A percentile compares a stretch with the other conserved stretches of the same genome.
phyloP scores from a whole-genome alignment of 2,888 invertebrate species.

The Nephrotoma appendiculata region DNA sequence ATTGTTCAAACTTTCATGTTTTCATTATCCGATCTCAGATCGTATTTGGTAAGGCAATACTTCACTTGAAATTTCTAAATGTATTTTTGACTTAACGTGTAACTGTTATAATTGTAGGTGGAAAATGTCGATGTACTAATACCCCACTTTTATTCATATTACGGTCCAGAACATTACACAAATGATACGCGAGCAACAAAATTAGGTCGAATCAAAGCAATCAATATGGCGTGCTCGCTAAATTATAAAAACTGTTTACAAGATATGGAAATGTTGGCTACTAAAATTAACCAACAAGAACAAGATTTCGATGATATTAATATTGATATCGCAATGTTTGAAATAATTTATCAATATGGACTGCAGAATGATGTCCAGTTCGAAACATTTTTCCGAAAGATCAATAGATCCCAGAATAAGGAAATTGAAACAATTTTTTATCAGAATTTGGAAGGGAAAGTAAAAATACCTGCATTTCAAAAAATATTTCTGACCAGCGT shows the following conservation, averaged over 20 bases:
- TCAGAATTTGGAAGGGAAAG: neutral
- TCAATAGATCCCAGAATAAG: neutral
- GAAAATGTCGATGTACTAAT: neutral
- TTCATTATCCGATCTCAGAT: neutral
- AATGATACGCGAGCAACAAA: neutral
- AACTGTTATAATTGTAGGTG: neutral
- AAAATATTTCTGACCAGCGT: neutral
- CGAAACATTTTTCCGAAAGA: neutral
- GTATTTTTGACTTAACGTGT: neutral
- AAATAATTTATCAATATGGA: neutral
- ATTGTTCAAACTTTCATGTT: neutral
- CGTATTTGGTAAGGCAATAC: neutral
- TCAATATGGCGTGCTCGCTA: neutral
- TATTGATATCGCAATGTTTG: neutral
- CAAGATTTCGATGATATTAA: neutral
- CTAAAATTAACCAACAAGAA: neutral
- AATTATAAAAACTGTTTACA: neutral
- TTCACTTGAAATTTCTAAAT: neutral
- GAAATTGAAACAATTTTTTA: neutral
- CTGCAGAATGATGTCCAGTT: neutral
- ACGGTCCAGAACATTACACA: neutral
- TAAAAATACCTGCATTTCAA: neutral
- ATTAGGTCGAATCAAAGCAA: neutral
- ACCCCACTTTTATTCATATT: neutral
- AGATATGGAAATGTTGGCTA: neutral